Base-by-base conservation (phyloP, 2,888 invertebrate species). In the Elmis aenea region DNA sequence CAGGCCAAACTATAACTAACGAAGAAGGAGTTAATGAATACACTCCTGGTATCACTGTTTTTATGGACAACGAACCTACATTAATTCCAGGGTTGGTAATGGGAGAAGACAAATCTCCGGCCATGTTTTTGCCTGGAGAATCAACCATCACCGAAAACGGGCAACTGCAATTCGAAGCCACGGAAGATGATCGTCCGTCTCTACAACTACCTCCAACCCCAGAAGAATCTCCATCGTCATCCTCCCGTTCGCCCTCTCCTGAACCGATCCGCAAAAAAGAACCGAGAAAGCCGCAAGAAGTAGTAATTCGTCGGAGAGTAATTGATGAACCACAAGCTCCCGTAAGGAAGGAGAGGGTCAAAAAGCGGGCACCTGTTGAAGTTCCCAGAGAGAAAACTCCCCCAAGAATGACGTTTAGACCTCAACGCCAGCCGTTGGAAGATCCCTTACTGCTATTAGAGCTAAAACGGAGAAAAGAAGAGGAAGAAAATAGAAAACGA, bases 11-110 rank as follows among this genome's bases (percentile, higher is more conserved):
- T 0, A 73, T 84, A 43, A 76, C 81, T 39, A 82, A 79, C 1
- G 76, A 76, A 30, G 81, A 82, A 44, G 85, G 84, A 0, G 81
- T 78, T 0, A 77, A 80, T 10, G 76, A 81, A 45, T 85, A 85
- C 55, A 82, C 84, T n/a, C 85, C 85, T 1, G 85, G 85, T 6
- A 83, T 85, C 64, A 83, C 84, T 38, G 79, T 84, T 32, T 79
- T 81, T 62, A 82, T 83, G 2, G 81, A 82, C 59, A 77, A 78
- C 15, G 85, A 85, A 1, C 83, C 84, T 1, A 83, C 82, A 1
- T 83, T 86, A 52, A 83, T 85, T 51, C 85, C 85, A 0, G 86
- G 85, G 14, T 82, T 85, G 65, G 81, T 86, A 5, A 84, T 85
- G 60, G 63, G 62, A 8, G 75, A 76, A 51, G 72, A 76, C 12